These are phyloP conservation scores for Gymnarchus niloticus DNA, from an alignment of 2,113 vertebrate genomes.

Conservation along the genomic window DNA sequence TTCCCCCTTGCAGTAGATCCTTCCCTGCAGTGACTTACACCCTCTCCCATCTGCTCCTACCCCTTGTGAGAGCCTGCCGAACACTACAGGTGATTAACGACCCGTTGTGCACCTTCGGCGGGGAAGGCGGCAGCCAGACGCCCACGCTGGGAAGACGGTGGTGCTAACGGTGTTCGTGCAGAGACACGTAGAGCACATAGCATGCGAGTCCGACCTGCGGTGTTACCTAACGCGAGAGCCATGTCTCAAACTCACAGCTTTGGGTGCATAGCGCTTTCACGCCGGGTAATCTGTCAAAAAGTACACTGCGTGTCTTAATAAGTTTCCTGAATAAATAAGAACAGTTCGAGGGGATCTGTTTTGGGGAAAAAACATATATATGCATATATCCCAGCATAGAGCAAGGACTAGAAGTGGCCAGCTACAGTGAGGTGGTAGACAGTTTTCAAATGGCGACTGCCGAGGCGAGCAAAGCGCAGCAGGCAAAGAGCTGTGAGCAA, in stretches of 20 bases:
- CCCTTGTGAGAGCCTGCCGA: neutral
- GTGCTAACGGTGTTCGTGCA: neutral
- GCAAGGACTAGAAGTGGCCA: too few relatives aligned
- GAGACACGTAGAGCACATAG: neutral
- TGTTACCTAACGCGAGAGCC: neutral
- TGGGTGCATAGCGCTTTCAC: neutral
- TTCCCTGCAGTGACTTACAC: conserved; percentile 5
- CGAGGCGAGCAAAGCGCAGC: neutral
- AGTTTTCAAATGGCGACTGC: too few relatives aligned
- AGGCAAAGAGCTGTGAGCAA: neutral
- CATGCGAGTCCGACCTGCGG: neutral
- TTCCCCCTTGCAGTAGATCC: neutral
- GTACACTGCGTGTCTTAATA: neutral
- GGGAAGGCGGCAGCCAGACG: neutral
- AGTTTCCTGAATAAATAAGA: neutral
- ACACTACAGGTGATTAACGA: conserved; percentile 18
- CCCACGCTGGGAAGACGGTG: neutral
- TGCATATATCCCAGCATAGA: neutral
- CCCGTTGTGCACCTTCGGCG: conserved; percentile 6
- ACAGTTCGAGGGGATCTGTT: neutral
- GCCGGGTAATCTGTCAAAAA: neutral
- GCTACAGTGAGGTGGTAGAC: too few relatives aligned
- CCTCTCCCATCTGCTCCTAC: neutral
- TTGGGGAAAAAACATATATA: neutral
- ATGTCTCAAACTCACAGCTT: neutral